Evolutionary conservation across 2,888 invertebrate species (phyloP).

Genomic region (Eucera pruinosa): DNA sequence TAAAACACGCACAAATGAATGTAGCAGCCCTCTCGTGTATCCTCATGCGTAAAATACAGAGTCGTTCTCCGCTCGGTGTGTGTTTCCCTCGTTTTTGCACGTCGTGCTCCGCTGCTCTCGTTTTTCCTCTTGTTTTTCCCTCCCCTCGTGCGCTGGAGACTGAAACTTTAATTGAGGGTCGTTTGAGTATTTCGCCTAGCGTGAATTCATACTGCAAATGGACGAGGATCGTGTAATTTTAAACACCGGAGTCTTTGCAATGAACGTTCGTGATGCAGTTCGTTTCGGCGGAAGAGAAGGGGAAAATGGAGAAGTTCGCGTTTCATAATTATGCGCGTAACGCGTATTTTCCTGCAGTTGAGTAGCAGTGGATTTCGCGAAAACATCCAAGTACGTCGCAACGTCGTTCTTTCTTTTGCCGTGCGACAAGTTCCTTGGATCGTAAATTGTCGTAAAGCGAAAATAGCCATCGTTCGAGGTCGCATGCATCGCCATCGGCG

Average conservation of each 20-base stretch:
- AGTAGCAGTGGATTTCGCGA: constrained; percentile 7
- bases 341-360: not conserved
- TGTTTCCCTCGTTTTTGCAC: constrained; percentile 32
- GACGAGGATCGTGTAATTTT: constrained; percentile 13
- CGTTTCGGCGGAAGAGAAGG: too few relatives aligned
- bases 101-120: not conserved
- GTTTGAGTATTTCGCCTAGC: constrained; percentile 28
- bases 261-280: not conserved
- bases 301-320: not conserved
- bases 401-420: not conserved
- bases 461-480: constrained; percentile 41
- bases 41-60: constrained; percentile 46
- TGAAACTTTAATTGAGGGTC: constrained; percentile 53
- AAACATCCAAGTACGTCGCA: constrained; percentile 31
- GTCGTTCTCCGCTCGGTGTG: constrained; percentile 8
- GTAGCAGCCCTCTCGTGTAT: constrained; percentile 11
- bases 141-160: not conserved
- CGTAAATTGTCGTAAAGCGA: constrained; percentile 18
- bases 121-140: not conserved
- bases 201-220: constrained; percentile 37
- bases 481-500: constrained; percentile 13
- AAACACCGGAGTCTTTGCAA: not conserved
- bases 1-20: constrained; percentile 40
- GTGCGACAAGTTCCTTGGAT: not conserved
- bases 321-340: constrained; percentile 24